phyloP scores from a whole-genome alignment of 2,113 vertebrate species.

The human (Homo sapiens) region DNA sequence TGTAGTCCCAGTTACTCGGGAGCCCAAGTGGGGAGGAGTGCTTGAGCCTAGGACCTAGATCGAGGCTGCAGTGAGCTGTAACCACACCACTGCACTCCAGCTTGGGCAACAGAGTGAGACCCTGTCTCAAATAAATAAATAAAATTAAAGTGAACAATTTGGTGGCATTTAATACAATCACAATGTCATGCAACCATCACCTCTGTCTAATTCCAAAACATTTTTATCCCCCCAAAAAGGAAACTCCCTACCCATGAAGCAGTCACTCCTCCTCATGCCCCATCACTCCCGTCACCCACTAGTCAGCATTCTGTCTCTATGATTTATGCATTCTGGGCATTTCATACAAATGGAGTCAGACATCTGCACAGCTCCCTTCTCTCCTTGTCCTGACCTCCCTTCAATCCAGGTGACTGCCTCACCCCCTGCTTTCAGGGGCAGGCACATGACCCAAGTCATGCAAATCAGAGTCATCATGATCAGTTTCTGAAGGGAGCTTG shows the following conservation, averaged over 20 bases:
- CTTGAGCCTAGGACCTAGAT: background rate
- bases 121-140: background rate
- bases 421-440: no score
- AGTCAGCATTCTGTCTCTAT: accelerated
- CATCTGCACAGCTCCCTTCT: background rate
- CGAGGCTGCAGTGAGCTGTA: background rate
- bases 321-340: background rate
- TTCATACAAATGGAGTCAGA: background rate
- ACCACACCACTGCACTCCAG: background rate
- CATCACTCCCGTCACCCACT: background rate
- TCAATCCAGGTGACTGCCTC: background rate
- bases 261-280: background rate
- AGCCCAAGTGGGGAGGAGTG: background rate
- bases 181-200: accelerated
- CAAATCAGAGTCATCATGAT: background rate
- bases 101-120: background rate
- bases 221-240: background rate
- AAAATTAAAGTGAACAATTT: background rate
- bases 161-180: background rate
- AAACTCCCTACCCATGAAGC: accelerated
- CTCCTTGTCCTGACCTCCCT: no score
- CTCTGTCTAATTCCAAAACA: background rate
- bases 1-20: background rate
- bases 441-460: background rate
- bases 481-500: background rate